Base-by-base conservation (phyloP, 2,797 vertebrate species). In the Oreortyx pictus region DNA sequence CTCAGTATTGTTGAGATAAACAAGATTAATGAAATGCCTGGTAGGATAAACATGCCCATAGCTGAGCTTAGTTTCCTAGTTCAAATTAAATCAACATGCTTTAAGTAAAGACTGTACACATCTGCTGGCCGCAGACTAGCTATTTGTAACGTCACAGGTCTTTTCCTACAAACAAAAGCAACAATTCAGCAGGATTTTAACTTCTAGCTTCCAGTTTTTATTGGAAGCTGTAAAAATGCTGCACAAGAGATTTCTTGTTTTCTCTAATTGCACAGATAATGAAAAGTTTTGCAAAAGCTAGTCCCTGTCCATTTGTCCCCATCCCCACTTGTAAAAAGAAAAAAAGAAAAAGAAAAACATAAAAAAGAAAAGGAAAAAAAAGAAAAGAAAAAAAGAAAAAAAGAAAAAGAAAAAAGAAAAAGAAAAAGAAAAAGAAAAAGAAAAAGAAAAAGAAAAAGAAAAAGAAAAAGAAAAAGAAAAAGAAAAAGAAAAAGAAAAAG, bases 31-130 rank as follows among this genome's bases (percentile, higher is more conserved):
- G 78, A 93, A 93, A 92, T 31, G 71, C 43, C 82, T 81, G 29
- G 33, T 77, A 74, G 72, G 50, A 82, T 95, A 95, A 93, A 95
- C 89, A 91, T 14, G 81, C 31, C 82, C 4, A 15, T 92, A 94
- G 82, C 91, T 60, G 64, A 83, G 0, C 83, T 93, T 52, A 88
- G 89, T 74, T 95, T 75, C 88, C 88, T 64, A 64, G 70, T 81
- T 70, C 65, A 96, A 97, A 96, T 93, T 72, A 92, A 96, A 89
- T 76, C 84, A 93, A 88, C 81, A 78, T 68, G 93, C 60, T 82
- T 83, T 79, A 78, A 95, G 64, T 73, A 67, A 96, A 74, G 72
- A 81, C 64, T 80, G 90, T 86, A 90, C 86, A 77, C 56, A 93
- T 93, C 87, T 88, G 75, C 71, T 72, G 74, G 90, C 86, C 10